Base-by-base conservation (phyloP, 2,113 vertebrate genomes). In the Pangasianodon hypophthalmus region DNA sequence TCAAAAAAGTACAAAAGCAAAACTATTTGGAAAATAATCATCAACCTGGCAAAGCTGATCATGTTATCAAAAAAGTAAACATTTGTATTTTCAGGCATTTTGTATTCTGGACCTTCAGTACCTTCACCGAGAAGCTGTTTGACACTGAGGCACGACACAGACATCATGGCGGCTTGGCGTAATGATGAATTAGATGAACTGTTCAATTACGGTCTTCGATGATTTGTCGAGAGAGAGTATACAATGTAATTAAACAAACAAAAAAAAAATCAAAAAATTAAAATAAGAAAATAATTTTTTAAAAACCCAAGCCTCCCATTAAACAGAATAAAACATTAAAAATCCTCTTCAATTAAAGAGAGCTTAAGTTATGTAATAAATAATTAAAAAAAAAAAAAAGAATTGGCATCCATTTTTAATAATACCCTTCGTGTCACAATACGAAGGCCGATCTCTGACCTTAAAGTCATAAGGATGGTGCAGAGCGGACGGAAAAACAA, bases 331-430 rank as follows among this genome's bases (percentile, higher is more conserved):
- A 92, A 88, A 79, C 14, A 58, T 86, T 69, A 37, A 58, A 90
- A 90, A 56, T 77, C 75, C 84, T n/a, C 44, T 81, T 48, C 11
- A 11, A 24, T 84, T 58, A 85, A 37, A 75, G 62, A 92, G 32
- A 16, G 92, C 75, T 83, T 86, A n/a, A 87, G 81, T 84, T 60
- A 88, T 87, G 93, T 94, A 95, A 96, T 96, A 96, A 96, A 96
- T 96, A 94, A 95, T 92, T 92, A 9, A 46, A 44, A 83, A 11
- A 48, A 58, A 60, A 18, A 52, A 32, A 91, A 90, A 92, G 92
- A 87, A 26, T 87, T 90, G 80, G 75, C 37, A 54, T 67, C 32
- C 48, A 56, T 85, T 90, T 48, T 24, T 90, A 90, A 90, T 88
- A 92, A 89, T 88, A 90, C 48, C 67, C 88, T 84, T 29, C 84